A percentile compares a stretch with the other conserved stretches of the same genome.
phyloP scores from a whole-genome alignment of 2,888 invertebrate species.

The Dicyrtomina minuta region DNA sequence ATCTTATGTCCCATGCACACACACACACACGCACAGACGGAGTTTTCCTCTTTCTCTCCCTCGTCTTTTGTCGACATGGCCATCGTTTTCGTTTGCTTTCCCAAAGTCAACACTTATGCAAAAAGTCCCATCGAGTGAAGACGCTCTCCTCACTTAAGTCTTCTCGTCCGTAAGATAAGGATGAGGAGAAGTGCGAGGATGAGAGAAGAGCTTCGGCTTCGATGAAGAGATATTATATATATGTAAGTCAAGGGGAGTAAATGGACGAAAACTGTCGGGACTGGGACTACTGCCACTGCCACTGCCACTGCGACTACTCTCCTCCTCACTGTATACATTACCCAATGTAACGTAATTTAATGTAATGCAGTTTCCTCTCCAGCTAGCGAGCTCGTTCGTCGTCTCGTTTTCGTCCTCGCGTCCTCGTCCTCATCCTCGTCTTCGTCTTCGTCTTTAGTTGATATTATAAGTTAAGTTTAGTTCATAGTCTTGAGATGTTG shows the following conservation, averaged over 20 bases:
- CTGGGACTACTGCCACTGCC: too few relatives aligned
- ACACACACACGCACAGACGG: background rate
- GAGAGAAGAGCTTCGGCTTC: background rate
- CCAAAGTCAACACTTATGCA: conserved; percentile 43
- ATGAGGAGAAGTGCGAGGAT: background rate
- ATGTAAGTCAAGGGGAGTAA: background rate
- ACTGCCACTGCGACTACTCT: too few relatives aligned
- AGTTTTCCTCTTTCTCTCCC: background rate
- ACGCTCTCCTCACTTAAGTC: conserved; percentile 27
- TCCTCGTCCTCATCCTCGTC: background rate
- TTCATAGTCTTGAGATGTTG: background rate
- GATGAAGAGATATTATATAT: too few relatives aligned
- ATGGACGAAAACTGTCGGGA: too few relatives aligned
- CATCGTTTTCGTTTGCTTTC: conserved; percentile 25
- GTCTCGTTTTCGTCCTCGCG: too few relatives aligned
- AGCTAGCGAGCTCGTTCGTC: too few relatives aligned
- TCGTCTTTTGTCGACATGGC: conserved; percentile 3
- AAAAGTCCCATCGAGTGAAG: conserved; percentile 29
- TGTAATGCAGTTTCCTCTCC: too few relatives aligned
- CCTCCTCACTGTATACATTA: too few relatives aligned
- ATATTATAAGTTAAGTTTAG: background rate
- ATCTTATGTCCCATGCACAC: too few relatives aligned
- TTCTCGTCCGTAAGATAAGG: conserved; percentile 31
- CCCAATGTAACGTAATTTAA: too few relatives aligned
- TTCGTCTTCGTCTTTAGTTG: background rate